phyloP scores from a whole-genome alignment of 2,888 invertebrate species.

The Cephus nigrinus region DNA sequence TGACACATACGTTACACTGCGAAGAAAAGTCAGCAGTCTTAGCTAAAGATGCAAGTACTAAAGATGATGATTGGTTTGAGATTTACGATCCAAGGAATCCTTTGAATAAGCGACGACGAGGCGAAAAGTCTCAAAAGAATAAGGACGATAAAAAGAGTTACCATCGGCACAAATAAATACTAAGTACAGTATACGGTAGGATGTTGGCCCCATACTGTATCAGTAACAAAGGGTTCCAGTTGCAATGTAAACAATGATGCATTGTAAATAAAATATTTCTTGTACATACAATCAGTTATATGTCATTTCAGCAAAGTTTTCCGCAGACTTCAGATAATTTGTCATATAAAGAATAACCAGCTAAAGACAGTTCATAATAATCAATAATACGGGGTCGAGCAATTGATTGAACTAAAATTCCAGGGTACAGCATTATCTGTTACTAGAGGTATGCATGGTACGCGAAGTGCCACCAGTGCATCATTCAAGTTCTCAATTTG shows the following conservation, averaged over 20 bases:
- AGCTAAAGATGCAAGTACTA: constrained; percentile 93
- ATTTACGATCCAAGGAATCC: constrained; percentile 96
- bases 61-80: constrained; percentile 96
- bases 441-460: background rate
- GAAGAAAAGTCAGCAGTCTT: constrained; percentile 77
- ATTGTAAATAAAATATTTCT: background rate
- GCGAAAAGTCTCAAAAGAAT: constrained; percentile 36
- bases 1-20: constrained; percentile 76
- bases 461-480: background rate
- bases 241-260: background rate
- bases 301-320: background rate
- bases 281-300: background rate
- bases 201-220: background rate
- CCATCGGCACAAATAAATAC: background rate
- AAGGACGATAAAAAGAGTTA: background rate
- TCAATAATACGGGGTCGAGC: background rate
- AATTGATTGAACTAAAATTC: background rate
- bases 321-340: background rate
- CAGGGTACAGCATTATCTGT: background rate
- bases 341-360: background rate
- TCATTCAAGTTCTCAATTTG: background rate
- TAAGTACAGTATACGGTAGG: background rate
- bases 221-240: background rate
- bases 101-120: constrained; percentile 90
- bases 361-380: background rate